Evolutionary conservation across 2,888 invertebrate species (phyloP).

Genomic region (Orgyia antiqua): DNA sequence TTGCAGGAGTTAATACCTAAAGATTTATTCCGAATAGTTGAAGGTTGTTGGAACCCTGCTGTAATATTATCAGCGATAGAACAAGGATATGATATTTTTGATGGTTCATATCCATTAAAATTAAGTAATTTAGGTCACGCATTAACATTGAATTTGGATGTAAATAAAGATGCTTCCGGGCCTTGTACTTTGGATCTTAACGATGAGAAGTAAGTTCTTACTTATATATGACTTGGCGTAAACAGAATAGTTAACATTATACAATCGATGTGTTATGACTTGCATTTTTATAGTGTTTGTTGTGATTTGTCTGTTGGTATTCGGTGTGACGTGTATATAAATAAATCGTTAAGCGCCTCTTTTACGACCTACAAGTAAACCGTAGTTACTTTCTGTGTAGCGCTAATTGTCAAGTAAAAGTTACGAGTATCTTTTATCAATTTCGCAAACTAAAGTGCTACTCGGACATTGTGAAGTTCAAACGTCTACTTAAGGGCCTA

Average conservation of each 20-base stretch:
- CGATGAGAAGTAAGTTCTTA: conserved; percentile 70
- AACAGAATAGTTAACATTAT: background rate
- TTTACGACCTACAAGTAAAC: too few species aligned
- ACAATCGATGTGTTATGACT: background rate
- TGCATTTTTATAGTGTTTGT: too few species aligned
- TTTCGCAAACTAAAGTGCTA: too few species aligned
- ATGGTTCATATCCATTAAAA: conserved; percentile 88
- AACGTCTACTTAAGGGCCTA: too few species aligned
- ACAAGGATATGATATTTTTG: conserved; percentile 91
- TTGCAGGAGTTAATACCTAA: conserved; percentile 81
- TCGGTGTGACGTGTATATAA: too few species aligned
- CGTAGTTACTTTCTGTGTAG: too few species aligned
- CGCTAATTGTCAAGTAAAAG: too few species aligned
- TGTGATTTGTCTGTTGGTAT: too few species aligned
- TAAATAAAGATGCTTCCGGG: conserved; percentile 37
- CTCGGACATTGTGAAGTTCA: too few species aligned
- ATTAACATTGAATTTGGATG: conserved; percentile 78
- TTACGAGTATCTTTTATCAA: too few species aligned
- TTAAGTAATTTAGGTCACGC: conserved; percentile 84
- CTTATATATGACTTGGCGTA: background rate
- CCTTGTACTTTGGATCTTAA: conserved; percentile 78
- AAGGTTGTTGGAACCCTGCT: conserved; percentile 89
- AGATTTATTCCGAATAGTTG: conserved; percentile 83
- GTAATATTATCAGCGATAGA: conserved; percentile 84
- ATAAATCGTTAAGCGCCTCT: too few species aligned